These are phyloP conservation scores for Philopotamus ludificatus DNA, from an alignment of 1,140 invertebrate species.

Conservation along the genomic window DNA sequence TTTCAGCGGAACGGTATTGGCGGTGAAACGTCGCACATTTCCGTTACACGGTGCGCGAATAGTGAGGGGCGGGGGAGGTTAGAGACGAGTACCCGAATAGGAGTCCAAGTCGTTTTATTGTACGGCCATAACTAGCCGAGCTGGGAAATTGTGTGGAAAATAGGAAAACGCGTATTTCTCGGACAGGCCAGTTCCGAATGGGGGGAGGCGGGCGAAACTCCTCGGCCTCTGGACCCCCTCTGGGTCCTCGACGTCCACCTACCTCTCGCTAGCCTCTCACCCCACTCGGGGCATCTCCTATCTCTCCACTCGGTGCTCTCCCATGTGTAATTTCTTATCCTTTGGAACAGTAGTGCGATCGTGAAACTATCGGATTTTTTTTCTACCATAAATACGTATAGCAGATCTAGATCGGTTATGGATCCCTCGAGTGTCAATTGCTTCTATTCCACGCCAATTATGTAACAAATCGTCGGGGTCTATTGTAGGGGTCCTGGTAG, in stretches of 20 bases:
- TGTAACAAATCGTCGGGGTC: background rate
- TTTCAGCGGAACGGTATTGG: too few relatives aligned
- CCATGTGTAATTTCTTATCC: constrained; percentile 30
- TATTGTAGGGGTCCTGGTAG: constrained; percentile 13
- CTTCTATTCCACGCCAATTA: background rate
- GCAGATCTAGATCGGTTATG: too few relatives aligned
- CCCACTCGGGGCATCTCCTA: constrained; percentile 13
- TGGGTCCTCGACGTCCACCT: background rate
- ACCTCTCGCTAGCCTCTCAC: background rate
- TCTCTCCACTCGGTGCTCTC: constrained; percentile 16
- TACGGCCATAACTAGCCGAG: constrained; percentile 38
- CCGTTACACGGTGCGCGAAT: background rate
- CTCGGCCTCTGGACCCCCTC: background rate
- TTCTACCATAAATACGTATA: too few relatives aligned
- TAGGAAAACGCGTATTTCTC: constrained; percentile 35
- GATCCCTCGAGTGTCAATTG: background rate
- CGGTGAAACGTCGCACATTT: too few relatives aligned
- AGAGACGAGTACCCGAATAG: background rate
- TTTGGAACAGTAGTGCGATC: constrained; percentile 20
- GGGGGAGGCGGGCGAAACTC: too few relatives aligned
- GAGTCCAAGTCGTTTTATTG: constrained; percentile 31
- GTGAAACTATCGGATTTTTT: too few relatives aligned
- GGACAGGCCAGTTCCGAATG: constrained; percentile 19
- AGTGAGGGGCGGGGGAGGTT: background rate
- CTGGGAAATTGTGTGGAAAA: constrained; percentile 42